These are phyloP conservation scores for Lordiphosa andalusiaca DNA, from an alignment of 2,888 invertebrate genomes.

Conservation along the genomic window DNA sequence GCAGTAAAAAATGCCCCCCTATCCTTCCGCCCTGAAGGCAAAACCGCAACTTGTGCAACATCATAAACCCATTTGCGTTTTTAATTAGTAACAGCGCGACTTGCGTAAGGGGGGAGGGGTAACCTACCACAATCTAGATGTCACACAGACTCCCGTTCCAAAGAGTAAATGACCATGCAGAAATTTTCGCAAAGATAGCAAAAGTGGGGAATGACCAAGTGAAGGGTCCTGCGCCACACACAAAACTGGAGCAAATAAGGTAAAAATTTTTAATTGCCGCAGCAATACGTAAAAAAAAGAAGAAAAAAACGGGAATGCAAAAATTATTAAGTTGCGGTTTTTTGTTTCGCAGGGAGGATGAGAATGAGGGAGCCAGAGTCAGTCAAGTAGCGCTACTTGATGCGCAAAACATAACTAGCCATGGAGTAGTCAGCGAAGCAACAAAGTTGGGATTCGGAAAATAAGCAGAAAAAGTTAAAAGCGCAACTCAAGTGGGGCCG, in stretches of 20 bases:
- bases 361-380: constrained; percentile 5
- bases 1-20: constrained; percentile 49
- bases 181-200: constrained; percentile 40
- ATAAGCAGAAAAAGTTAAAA: constrained; percentile 16
- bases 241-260: constrained; percentile 67
- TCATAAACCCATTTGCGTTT: constrained; percentile 76
- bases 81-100: constrained; percentile 70
- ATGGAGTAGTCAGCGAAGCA: constrained; percentile 31
- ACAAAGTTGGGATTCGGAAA: constrained; percentile 50
- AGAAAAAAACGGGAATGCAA: constrained; percentile 32
- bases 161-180: constrained; percentile 66
- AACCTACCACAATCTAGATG: constrained; percentile 48
- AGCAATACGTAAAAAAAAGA: constrained; percentile 39
- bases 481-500: constrained; percentile 51
- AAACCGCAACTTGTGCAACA: constrained; percentile 71
- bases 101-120: constrained; percentile 19
- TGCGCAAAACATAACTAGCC: constrained; percentile 29
- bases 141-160: constrained; percentile 25
- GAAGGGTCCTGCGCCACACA: constrained; percentile 18
- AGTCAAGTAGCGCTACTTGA: constrained; percentile 17
- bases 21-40: constrained; percentile 20
- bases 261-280: constrained; percentile 71
- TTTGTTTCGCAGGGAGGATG: constrained; percentile 2
- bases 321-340: constrained; percentile 65
- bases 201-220: constrained; percentile 2